These are phyloP conservation scores for Steromphala cineraria DNA, from an alignment of 2,888 invertebrate genomes.

Conservation along the genomic window DNA sequence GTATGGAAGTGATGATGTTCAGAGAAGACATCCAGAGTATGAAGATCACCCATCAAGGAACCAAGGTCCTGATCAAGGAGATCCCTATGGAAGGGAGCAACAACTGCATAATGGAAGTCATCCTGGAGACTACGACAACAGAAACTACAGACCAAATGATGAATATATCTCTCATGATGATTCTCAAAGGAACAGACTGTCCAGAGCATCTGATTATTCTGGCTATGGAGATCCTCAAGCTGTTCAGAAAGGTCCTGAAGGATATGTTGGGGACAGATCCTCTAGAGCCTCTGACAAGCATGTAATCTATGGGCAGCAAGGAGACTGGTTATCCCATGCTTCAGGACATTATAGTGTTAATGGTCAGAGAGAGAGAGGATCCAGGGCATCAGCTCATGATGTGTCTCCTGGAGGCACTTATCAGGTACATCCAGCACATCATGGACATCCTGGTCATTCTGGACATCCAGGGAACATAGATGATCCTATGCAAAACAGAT, in stretches of 20 bases:
- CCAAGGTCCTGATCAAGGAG: background rate
- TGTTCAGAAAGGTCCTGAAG: background rate
- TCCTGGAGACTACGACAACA: background rate
- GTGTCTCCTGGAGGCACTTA: background rate
- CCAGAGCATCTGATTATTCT: constrained; percentile 16
- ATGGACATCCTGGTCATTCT: too few species aligned
- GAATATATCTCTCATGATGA: background rate
- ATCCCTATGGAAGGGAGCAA: background rate
- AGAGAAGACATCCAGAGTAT: background rate
- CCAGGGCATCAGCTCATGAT: background rate
- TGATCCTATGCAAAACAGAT: too few species aligned
- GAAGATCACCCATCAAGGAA: background rate
- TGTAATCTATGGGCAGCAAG: background rate
- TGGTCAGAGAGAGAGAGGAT: background rate
- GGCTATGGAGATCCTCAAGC: background rate
- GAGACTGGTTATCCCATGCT: constrained; percentile 7
- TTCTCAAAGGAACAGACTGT: background rate
- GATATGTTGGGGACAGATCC: constrained; percentile 10
- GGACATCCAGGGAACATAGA: too few species aligned
- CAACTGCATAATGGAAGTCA: background rate
- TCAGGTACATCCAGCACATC: background rate
- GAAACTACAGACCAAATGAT: background rate
- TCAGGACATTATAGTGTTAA: background rate
- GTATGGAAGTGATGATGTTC: background rate
- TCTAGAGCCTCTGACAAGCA: background rate